Conservation (phyloP, 2,113 vertebrate genomes). For the Dasyprocta punctata region DNA sequence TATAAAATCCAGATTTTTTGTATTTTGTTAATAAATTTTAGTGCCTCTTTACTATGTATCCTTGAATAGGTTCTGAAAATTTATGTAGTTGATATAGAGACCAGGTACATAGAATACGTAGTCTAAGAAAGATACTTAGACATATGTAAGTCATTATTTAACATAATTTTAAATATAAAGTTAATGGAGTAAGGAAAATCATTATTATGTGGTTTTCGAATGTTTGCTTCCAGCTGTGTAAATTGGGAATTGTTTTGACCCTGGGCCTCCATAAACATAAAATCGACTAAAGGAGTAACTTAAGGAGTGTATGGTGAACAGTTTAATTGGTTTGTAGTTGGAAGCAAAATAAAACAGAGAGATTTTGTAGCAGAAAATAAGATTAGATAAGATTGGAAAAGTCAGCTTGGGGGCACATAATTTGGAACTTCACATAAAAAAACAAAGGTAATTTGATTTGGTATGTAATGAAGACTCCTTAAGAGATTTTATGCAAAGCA, state of each 20-base stretch:
- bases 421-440: slow-evolving; percentile 53
- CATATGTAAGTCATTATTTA: slow-evolving; percentile 11
- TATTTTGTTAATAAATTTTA: neutral
- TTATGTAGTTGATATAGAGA: neutral
- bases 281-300: slow-evolving; percentile 30
- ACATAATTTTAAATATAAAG: neutral
- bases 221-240: neutral
- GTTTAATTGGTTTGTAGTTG: slow-evolving; percentile 68
- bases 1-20: neutral
- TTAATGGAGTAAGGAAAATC: slow-evolving; percentile 12
- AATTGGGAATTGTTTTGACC: slow-evolving; percentile 51
- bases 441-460: slow-evolving; percentile 61
- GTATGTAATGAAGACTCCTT: slow-evolving; percentile 52
- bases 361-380: slow-evolving; percentile 61
- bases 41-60: neutral
- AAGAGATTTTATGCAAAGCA: slow-evolving; percentile 66
- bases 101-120: neutral
- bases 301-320: neutral
- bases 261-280: slow-evolving; percentile 37
- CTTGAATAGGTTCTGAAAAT: neutral
- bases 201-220: slow-evolving; percentile 27
- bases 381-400: slow-evolving; percentile 72
- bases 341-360: slow-evolving; percentile 63
- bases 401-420: slow-evolving; percentile 38
- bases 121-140: neutral